Evolutionary conservation across 2,113 vertebrate species (phyloP), one percentile per base, ranked within the genome.

Genomic region (Lutjanus erythropterus): DNA sequence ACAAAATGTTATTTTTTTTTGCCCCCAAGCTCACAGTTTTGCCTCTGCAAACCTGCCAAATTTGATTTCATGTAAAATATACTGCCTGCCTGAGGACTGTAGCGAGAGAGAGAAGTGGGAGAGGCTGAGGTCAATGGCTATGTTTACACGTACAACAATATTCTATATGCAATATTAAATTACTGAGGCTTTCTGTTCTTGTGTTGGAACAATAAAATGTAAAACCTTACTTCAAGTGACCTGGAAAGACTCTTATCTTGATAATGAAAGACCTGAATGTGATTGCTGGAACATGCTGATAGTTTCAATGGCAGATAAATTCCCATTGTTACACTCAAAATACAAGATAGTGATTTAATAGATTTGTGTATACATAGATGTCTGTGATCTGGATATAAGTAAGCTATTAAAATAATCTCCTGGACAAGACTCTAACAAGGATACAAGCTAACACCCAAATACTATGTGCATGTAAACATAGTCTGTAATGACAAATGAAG

Each of bases 61-160:
- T 86, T 83, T 41, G 33, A 86, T 83, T 86, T 80, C 52, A 19
- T 70, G 18, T 78, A 66, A 89, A 73, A 84, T 60, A 50, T 80
- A 75, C 81, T 84, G 85, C 66, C 60, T n/a, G 46, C 11, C 19
- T 65, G 42, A 41, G 25, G 6, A 46, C n/a, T 44, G 10, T 21
- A 60, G 25, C 46, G 62, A 49, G 9, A 33, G 55, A 69, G 37
- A 72, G 23, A 65, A 29, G 41, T 64, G 59, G 53, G 41, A 27
- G 53, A 61, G 16, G 33, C 39, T 59, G 59, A 69, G 33, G 65
- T 88, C 68, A 41, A 8, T 65, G 2, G 9, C 73, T 71, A 41
- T 80, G 79, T 91, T 78, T 81, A 85, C 68, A 89, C 21, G 33
- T 77, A 55, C 44, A 85, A 69, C 69, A 71, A 60, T 88, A 70